phyloP scores from a whole-genome alignment of 2,888 invertebrate species.

The Mythimna vitellina region DNA sequence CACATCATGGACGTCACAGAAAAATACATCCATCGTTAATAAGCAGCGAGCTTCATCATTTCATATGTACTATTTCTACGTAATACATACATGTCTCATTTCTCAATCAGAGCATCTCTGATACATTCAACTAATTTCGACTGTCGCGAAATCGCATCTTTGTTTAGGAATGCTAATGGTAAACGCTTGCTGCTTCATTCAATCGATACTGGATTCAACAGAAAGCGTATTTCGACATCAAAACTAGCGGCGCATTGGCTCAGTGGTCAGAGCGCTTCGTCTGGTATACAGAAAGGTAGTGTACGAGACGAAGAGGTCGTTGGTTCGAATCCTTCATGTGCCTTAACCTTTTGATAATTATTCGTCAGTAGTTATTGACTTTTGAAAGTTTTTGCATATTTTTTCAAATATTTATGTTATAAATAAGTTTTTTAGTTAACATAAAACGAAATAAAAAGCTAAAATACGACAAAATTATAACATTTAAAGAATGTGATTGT shows the following conservation, averaged over 20 bases:
- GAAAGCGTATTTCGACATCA: neutral
- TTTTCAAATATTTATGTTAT: neutral
- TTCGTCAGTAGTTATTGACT: neutral
- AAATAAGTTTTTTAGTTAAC: too few relatives aligned
- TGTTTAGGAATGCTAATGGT: neutral
- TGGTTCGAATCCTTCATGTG: constrained; percentile 1
- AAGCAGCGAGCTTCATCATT: too few relatives aligned
- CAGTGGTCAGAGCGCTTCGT: neutral
- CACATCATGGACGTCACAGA: too few relatives aligned
- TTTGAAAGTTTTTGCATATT: neutral
- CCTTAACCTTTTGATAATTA: neutral
- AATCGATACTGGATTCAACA: neutral
- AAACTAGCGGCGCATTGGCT: neutral
- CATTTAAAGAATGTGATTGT: too few relatives aligned
- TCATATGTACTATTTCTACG: too few relatives aligned
- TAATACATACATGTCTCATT: too few relatives aligned
- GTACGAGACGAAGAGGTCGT: neutral
- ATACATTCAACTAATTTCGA: neutral
- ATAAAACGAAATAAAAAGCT: too few relatives aligned
- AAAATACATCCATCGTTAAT: too few relatives aligned
- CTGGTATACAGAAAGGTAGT: neutral
- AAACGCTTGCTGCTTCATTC: neutral
- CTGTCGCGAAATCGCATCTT: neutral
- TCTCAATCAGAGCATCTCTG: too few relatives aligned
- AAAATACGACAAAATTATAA: too few relatives aligned